Base-by-base conservation (phyloP, 2,113 vertebrate genomes). In the Anarrhichthys ocellatus region DNA sequence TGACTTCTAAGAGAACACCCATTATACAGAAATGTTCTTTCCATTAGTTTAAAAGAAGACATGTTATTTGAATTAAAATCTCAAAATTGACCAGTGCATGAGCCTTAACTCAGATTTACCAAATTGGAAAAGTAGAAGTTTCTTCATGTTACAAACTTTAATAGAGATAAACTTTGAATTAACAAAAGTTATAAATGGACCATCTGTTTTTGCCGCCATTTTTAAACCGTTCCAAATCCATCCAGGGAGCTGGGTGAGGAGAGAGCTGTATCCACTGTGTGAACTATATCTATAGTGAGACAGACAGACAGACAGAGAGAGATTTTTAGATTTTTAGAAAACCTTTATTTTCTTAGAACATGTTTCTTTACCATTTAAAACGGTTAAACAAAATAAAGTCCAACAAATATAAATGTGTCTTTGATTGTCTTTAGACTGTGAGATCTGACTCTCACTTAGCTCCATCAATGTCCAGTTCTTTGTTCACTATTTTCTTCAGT, bases 261-360 rank as follows among this genome's bases (percentile, higher is more conserved):
- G 68, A 62, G 52, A 74, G 56, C 64, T 29, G 48, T 44, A 75
- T 78, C 36, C 3, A 63, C 50, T 81, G 36, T 20, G 50, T 54
- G 61, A 36, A 73, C 73, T 63, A 67, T 74, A 83, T 89, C 91
- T 78, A 91, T 66, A 69, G 54, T 32, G 36, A 78, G 73, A 36
- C 5, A 65, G 58, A 62, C 69, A 71, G 72, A 80, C 10, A 65
- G 64, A 76, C 15, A 62, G 46, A 32, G 18, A 22, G 22, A 56
- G 4, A 52, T 27, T 27, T 27, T 27, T n/a, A n/a, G 27, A 27
- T 27, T 27, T 27, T 27, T 27, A 27, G 27, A 27, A 27, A 27
- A 27, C 27, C 27, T 27, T 27, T 27, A 27, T 27, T 27, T 27
- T 27, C 27, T 27, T 27, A 1, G 27, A 27, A 27, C 27, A 27